A percentile compares a stretch with the other conserved stretches of the same genome.
Conservation (phyloP, 2,113 vertebrate species). For the Silurus meridionalis region DNA sequence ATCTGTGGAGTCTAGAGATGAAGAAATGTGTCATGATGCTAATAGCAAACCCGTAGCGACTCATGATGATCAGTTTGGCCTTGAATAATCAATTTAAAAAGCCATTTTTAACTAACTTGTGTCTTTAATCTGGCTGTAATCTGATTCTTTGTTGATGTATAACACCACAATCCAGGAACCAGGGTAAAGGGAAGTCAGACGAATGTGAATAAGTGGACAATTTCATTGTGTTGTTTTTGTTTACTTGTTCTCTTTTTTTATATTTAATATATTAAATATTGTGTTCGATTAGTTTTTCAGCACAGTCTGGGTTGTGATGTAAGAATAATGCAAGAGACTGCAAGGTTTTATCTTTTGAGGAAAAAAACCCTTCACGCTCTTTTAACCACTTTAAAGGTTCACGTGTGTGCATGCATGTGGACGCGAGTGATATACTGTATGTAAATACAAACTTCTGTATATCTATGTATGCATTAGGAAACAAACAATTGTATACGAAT, state of each 20-base stretch:
- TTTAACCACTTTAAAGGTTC: slow-evolving; percentile 37
- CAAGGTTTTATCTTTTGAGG: slow-evolving; percentile 26
- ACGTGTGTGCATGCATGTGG: slow-evolving; percentile 45
- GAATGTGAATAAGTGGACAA: slow-evolving; percentile 2
- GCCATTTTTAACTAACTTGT: background rate
- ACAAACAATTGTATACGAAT: slow-evolving; percentile 43
- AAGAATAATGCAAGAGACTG: slow-evolving; percentile 27
- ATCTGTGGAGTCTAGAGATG: background rate
- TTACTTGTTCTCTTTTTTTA: background rate
- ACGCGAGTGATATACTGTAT: slow-evolving; percentile 17
- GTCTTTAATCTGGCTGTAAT: background rate
- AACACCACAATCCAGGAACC: background rate
- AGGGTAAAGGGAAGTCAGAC: background rate
- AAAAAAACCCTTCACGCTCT: background rate
- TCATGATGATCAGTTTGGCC: background rate
- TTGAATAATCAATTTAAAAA: slow-evolving; percentile 24
- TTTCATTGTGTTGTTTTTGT: background rate
- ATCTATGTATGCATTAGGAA: slow-evolving; percentile 45
- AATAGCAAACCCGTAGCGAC: background rate
- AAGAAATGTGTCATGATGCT: background rate
- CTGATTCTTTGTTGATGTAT: background rate
- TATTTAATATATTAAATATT: slow-evolving; percentile 28
- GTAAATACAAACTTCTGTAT: slow-evolving; percentile 39
- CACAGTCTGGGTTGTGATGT: slow-evolving; percentile 4
- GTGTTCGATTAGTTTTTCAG: slow-evolving; percentile 26